Percentiles rank a stretch among this genome's conserved stretches.
Conservation (phyloP, 2,888 invertebrate species). For the Nemapogon koenigi region DNA sequence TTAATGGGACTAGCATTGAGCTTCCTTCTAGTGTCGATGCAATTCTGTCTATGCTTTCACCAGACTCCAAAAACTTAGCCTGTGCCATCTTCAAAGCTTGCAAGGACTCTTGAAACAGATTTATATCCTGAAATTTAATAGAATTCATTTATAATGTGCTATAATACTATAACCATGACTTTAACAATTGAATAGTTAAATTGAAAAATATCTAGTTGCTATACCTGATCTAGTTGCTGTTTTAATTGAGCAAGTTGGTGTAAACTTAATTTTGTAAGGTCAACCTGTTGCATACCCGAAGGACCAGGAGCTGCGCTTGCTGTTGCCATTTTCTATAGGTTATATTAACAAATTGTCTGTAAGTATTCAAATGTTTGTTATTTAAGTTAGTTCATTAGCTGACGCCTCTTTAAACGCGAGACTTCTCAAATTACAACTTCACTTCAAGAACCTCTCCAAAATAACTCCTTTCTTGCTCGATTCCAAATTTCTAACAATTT, state of each 20-base stretch:
- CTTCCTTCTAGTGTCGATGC: constrained; percentile 79
- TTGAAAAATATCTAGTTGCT: constrained; percentile 7
- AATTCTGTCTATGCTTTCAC: constrained; percentile 82
- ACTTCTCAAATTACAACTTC: not conserved
- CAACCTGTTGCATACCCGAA: constrained; percentile 78
- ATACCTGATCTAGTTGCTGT: constrained; percentile 85
- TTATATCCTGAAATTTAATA: constrained; percentile 73
- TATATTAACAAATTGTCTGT: too few relatives aligned
- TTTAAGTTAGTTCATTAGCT: not conserved
- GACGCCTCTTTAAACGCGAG: not conserved
- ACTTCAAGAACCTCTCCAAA: not conserved
- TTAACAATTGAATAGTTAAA: constrained; percentile 13
- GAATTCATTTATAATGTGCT: too few relatives aligned
- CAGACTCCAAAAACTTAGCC: constrained; percentile 87
- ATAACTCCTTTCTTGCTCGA: not conserved
- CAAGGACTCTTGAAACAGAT: constrained; percentile 88
- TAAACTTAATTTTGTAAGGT: constrained; percentile 79
- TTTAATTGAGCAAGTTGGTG: constrained; percentile 84
- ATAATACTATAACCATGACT: constrained; percentile 1
- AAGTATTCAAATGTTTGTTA: too few relatives aligned
- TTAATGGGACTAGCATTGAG: constrained; percentile 90
- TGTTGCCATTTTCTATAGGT: too few relatives aligned
- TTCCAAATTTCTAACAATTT: not conserved
- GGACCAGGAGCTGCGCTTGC: not conserved
- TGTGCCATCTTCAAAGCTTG: constrained; percentile 90